Percentiles rank a stretch among this genome's conserved stretches.
Conservation (phyloP, 2,888 invertebrate genomes). For the Bombyx huttoni region DNA sequence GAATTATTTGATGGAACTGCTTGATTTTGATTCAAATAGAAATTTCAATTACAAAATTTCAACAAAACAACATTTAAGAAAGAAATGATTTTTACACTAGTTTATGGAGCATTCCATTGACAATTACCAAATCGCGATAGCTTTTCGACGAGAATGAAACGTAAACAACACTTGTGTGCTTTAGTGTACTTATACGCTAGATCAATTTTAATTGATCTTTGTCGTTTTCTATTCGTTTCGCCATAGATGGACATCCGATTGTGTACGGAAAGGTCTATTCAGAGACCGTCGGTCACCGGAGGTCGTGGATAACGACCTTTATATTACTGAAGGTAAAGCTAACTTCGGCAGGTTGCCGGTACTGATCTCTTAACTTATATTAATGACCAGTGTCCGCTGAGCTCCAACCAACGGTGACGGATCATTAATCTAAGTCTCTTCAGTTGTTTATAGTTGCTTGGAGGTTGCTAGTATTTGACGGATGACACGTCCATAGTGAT, state of each 20-base stretch:
- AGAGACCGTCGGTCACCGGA: conserved; percentile 2
- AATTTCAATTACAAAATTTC: background rate
- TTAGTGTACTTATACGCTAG: conserved; percentile 16
- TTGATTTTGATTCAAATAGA: background rate
- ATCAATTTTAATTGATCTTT: conserved; percentile 51
- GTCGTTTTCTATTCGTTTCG: conserved; percentile 41
- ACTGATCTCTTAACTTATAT: too few species aligned
- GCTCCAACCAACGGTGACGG: too few species aligned
- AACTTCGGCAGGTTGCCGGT: too few species aligned
- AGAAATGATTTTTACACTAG: background rate
- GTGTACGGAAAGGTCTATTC: conserved; percentile 12
- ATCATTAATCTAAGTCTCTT: too few species aligned
- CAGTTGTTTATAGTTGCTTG: too few species aligned
- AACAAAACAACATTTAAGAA: background rate
- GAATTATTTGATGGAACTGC: background rate
- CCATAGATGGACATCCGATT: conserved; percentile 27
- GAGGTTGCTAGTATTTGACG: too few species aligned
- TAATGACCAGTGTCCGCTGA: too few species aligned
- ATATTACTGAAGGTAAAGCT: too few species aligned
- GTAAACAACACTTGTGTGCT: background rate
- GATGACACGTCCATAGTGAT: too few species aligned
- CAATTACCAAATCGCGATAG: too few species aligned
- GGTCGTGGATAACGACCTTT: background rate
- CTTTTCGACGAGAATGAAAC: too few species aligned
- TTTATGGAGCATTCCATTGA: background rate